phyloP scores from a whole-genome alignment of 1,140 invertebrate species.

The Drosophila varians region DNA sequence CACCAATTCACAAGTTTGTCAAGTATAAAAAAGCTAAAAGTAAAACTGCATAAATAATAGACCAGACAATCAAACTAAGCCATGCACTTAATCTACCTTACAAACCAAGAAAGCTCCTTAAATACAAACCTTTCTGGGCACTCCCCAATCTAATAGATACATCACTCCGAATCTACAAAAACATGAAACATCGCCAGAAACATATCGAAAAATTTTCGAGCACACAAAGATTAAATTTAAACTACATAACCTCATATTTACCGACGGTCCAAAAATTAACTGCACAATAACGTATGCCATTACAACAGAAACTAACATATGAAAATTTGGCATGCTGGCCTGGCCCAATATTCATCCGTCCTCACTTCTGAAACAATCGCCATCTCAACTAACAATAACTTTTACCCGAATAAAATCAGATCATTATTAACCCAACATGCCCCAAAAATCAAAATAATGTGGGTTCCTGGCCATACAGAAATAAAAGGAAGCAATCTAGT shows the following conservation, averaged over 20 bases:
- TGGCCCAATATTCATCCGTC: neutral
- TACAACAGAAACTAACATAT: slow-evolving; percentile 9
- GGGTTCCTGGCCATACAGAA: neutral
- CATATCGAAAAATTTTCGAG: neutral
- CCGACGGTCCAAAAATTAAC: slow-evolving; percentile 10
- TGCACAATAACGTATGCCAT: slow-evolving; percentile 6
- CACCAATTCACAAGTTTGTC: neutral
- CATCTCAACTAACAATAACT: neutral
- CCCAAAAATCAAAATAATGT: neutral
- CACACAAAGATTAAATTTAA: neutral
- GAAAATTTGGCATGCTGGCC: neutral
- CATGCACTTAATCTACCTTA: too few species aligned
- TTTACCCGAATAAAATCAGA: neutral
- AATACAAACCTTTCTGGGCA: too few species aligned
- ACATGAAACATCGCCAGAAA: too few species aligned
- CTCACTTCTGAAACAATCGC: slow-evolving; percentile 1
- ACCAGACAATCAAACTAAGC: slow-evolving; percentile 5
- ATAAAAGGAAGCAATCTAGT: neutral
- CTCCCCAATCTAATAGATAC: too few species aligned
- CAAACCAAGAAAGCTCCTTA: too few species aligned
- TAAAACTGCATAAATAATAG: slow-evolving; percentile 1
- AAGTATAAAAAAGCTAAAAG: neutral
- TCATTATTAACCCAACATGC: neutral
- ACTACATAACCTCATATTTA: slow-evolving; percentile 3
- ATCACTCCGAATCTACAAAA: too few species aligned